Base-by-base conservation (phyloP, 53 echinoderm and acorn worm species). In the Echinometra lucunter region DNA sequence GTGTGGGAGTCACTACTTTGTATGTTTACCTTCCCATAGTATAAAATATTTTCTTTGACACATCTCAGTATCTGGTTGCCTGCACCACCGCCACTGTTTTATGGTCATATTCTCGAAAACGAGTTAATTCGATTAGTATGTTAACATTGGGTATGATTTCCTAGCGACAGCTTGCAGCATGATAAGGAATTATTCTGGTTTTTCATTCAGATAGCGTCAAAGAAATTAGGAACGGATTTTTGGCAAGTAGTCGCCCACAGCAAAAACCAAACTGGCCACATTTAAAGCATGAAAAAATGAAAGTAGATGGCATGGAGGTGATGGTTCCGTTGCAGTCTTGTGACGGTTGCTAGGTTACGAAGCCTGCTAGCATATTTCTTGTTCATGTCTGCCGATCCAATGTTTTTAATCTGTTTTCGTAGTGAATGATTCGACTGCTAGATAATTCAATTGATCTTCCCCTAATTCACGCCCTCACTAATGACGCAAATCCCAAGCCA, bases 401-500 rank as follows among this genome's bases (percentile, higher is more conserved):
- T 49, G 57, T 88, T 70, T 87, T 49, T 32, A 47, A 32, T 88
- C 53, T 88, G 44, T 88, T 55, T 53, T 88, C 56, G 56, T 53
- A 88, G 27, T 9, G 57, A 3, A 88, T 49, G 88, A 88, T 88
- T 88, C 56, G 34, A n/a, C 57, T 49, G 1, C 13, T 32, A 88
- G 88, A 88, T 88, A 88, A 88, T 55, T 80, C 18, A 80, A 80
- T 80, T 80, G 15, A 42, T 44, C 44, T 88, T 44, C 88, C 57
- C 16, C 35, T 88, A 56, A 88, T 56, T 88, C 88, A 88, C 88
- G 88, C 88, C 88, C 88, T 47, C 88, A 30, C 30, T 88, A 49
- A 55, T 88, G 88, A 88, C 88, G 88, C 57, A 88, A 88, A 88
- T 88, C 57, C 88, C 44, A 37, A 44, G 80, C 80, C 44, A 21